phyloP scores from a whole-genome alignment of 1,140 invertebrate species.

The Ridgeia piscesae region DNA sequence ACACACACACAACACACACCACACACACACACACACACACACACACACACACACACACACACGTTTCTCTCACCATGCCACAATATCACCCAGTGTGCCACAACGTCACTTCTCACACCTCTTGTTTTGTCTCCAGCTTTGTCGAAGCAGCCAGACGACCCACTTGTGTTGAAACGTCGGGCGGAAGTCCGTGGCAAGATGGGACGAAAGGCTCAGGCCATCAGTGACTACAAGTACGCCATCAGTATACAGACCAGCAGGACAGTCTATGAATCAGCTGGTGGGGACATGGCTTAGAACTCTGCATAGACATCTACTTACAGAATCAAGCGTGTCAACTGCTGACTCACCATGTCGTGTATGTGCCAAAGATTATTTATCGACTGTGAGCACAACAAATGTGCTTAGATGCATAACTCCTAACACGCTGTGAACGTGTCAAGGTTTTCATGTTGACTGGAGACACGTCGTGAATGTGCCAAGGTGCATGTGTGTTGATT shows the following conservation, averaged over 20 bases:
- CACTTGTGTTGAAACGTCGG: slow-evolving; percentile 49
- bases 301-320: not conserved
- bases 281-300: not conserved
- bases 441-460: no score
- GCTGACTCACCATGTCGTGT: no score
- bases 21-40: not conserved
- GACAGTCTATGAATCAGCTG: not conserved
- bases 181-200: slow-evolving; percentile 54
- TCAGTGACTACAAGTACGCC: slow-evolving; percentile 52
- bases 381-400: no score
- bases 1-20: not conserved
- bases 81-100: no score
- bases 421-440: no score
- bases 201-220: slow-evolving; percentile 46
- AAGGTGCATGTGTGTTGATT: no score
- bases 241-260: slow-evolving; percentile 35
- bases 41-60: no score
- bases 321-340: not conserved
- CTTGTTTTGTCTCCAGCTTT: slow-evolving; percentile 41
- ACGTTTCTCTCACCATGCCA: no score
- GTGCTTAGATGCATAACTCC: no score
- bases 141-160: slow-evolving; percentile 53
- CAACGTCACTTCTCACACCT: not conserved
- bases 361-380: no score
- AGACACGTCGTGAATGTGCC: no score